Evolutionary conservation across 2,888 invertebrate species (phyloP), one percentile per base, ranked within the genome.

Genomic region (Yponomeuta cagnagella): DNA sequence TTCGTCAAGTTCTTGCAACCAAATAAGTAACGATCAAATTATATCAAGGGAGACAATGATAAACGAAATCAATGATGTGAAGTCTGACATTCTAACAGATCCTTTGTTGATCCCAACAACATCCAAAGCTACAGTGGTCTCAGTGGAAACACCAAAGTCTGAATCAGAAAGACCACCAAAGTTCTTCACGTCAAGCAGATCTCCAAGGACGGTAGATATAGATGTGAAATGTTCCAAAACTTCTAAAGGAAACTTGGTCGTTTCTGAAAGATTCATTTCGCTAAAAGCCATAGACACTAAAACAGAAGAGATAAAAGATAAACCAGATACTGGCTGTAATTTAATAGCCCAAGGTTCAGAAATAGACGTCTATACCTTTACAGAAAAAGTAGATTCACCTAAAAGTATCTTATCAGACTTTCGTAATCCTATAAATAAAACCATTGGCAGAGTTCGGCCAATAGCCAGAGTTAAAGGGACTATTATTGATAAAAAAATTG

Each of bases 391-490:
- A 0, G 92, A 92, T 78, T 92, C 92, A 15, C 92, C 92, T 48
- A 92, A 92, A 80, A 90, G 88, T 70, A 89, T 89, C 75, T 77
- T 92, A 33, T 86, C 90, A 6, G 92, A 90, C 76, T 90, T 90
- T 75, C 85, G 90, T 63, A 86, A 82, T 77, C 88, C 91, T 15
- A 78, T 83, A 87, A 81, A 73, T 90, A 90, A 79, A 91, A 85
- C 74, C 12, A 77, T 91, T 70, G 91, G 90, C 4, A 81, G 91
- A 75, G 93, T 93, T 6, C 82, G 92, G 68, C 92, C 92, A 4
- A 91, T 93, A 74, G 92, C 93, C 52, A 85, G 92, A 77, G 92
- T 92, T 0, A 92, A 92, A 78, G 93, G 92, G 10, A 93, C 92
- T 68, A 76, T 92, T 31, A 86, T 92, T 73, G 92, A 92, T 73